Conservation (phyloP, 2,888 invertebrate genomes). For the Pelosia muscerda region DNA sequence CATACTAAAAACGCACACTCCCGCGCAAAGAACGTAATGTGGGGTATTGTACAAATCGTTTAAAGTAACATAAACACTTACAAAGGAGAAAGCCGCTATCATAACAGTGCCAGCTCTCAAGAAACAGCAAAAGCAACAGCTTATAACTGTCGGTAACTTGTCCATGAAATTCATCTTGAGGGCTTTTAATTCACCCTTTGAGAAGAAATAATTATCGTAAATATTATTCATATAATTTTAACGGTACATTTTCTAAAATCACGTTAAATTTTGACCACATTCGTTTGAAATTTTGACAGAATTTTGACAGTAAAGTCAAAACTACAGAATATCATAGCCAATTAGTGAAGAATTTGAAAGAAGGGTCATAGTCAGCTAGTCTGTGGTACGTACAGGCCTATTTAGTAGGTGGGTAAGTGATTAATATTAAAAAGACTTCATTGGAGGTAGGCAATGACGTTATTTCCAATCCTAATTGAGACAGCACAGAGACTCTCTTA, state of each 20-base stretch:
- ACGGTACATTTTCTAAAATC: slow-evolving; percentile 16
- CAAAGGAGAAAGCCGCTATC: slow-evolving; percentile 72
- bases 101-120: slow-evolving; percentile 73
- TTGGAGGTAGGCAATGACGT: too few species aligned
- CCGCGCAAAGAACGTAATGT: too few species aligned
- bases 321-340: not conserved
- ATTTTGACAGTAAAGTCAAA: not conserved
- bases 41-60: too few species aligned
- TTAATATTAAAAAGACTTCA: too few species aligned
- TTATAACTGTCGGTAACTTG: slow-evolving; percentile 70
- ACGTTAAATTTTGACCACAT: too few species aligned
- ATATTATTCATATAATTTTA: slow-evolving; percentile 8
- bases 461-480: too few species aligned
- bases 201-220: not conserved
- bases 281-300: slow-evolving; percentile 9
- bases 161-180: slow-evolving; percentile 67
- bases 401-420: not conserved
- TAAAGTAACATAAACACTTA: slow-evolving; percentile 53
- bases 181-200: slow-evolving; percentile 19
- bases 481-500: too few species aligned
- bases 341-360: not conserved
- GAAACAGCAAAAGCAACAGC: slow-evolving; percentile 79
- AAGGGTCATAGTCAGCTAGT: not conserved
- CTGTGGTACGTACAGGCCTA: not conserved
- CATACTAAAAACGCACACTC: too few species aligned